These are phyloP conservation scores for Chaetops frenatus DNA, from an alignment of 2,113 vertebrate genomes.

Conservation along the genomic window DNA sequence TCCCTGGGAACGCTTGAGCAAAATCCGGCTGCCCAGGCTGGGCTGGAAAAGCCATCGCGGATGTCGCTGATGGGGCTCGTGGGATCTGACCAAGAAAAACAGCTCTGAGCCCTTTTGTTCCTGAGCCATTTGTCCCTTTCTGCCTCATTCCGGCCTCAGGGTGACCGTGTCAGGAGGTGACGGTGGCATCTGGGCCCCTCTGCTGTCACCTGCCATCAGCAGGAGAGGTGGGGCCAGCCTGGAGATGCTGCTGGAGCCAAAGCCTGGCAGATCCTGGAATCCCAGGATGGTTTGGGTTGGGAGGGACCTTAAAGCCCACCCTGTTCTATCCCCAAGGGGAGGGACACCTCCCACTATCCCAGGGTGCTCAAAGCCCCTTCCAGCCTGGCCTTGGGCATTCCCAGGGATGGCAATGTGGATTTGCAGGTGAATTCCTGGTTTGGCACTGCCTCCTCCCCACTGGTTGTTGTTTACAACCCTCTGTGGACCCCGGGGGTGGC, in stretches of 20 bases:
- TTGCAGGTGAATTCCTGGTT: background rate
- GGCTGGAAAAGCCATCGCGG: constrained; percentile 13
- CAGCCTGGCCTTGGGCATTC: background rate
- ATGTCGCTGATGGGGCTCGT: background rate
- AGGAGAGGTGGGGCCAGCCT: background rate
- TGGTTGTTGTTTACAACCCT: fast-evolving
- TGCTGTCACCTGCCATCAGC: fast-evolving
- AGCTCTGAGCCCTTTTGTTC: background rate
- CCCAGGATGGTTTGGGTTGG: background rate
- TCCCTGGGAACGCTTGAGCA: constrained; percentile 14
- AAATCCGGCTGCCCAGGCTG: background rate
- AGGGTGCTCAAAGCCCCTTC: background rate
- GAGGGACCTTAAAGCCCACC: background rate
- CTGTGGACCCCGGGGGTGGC: background rate
- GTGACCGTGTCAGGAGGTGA: background rate
- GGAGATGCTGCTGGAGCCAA: background rate
- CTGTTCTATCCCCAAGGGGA: too few relatives aligned
- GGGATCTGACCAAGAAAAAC: constrained; percentile 28
- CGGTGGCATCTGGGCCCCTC: background rate
- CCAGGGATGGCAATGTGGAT: too few relatives aligned
- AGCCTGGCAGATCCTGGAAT: background rate
- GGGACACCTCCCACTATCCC: background rate
- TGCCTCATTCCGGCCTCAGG: background rate
- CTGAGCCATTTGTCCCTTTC: background rate
- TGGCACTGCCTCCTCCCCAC: fast-evolving